phyloP scores from a whole-genome alignment of 2,797 vertebrate species.

The Onychomys torridus region DNA sequence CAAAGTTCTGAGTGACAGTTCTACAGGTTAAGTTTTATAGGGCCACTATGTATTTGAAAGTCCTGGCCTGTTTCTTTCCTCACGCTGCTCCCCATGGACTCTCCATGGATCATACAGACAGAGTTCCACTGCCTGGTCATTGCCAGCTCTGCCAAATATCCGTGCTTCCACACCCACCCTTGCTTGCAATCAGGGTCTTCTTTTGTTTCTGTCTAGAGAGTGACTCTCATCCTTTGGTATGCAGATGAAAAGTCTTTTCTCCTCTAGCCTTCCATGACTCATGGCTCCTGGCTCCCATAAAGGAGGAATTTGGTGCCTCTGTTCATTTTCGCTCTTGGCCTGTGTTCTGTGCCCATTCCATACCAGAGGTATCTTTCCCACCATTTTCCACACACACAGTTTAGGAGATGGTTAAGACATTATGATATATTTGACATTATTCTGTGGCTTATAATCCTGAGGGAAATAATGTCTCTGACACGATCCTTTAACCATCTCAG shows the following conservation, averaged over 20 bases:
- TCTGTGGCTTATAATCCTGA: neutral
- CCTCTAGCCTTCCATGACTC: neutral
- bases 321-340: neutral
- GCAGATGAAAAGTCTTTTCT: neutral
- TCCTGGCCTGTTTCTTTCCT: neutral
- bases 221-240: neutral
- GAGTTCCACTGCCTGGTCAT: too few relatives aligned
- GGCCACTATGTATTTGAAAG: neutral
- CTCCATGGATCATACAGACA: too few relatives aligned
- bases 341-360: neutral
- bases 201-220: neutral
- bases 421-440: neutral
- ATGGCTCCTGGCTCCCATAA: neutral
- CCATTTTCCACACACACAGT: neutral
- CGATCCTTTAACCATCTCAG: neutral
- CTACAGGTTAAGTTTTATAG: neutral
- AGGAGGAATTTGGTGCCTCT: neutral
- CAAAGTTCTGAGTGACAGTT: neutral
- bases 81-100: neutral
- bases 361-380: neutral
- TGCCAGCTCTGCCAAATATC: too few relatives aligned
- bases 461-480: neutral
- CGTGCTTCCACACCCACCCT: neutral
- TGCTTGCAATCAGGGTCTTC: neutral
- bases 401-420: neutral